Evolutionary conservation across 2,888 invertebrate genomes (phyloP), one percentile per base, ranked within the genome.

Genomic region (Meganola albula): DNA sequence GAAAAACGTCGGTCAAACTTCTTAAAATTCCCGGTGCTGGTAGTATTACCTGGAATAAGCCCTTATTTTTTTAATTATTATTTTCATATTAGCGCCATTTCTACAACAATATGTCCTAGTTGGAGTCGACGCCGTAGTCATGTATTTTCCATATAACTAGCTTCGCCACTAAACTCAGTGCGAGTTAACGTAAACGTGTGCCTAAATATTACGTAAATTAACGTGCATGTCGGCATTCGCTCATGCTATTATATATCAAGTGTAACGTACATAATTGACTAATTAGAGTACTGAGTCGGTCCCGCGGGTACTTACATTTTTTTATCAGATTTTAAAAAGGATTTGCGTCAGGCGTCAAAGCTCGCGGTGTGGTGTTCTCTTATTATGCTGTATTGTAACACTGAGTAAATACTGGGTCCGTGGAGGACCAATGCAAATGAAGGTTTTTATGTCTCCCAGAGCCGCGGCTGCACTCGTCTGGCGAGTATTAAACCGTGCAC

Each of bases 341-440:
- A 56, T 65, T 69, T 65, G 62, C 63, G 58, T 58, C 54, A 60
- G 63, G 54, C 53, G 50, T 67, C 68, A 74, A 74, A 74, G 68
- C 63, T 40, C 29, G 34, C 37, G 53, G 70, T 67, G 62, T 36
- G 53, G 70, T 67, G 62, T 72, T 71, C 72, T 58, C 64, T 70
- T 74, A 76, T 74, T 76, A 75, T 73, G 67, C 74, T 57, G 66
- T 58, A 64, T 62, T 62, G 65, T 72, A 74, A 73, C 74, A 73
- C 70, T 73, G 67, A 67, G 74, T 78, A 79, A 78, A 78, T 73
- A 76, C 70, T 52, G 59, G 53, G 65, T 62, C 61, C 59, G 58
- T 56, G 58, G 66, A 64, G 70, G 61, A 60, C 67, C 73, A 73
- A 77, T 75, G 80, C 72, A 82, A 82, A 83, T 80, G 74, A 76